These are phyloP conservation scores for Bombus polaris DNA, from an alignment of 1,140 invertebrate genomes.

Conservation along the genomic window DNA sequence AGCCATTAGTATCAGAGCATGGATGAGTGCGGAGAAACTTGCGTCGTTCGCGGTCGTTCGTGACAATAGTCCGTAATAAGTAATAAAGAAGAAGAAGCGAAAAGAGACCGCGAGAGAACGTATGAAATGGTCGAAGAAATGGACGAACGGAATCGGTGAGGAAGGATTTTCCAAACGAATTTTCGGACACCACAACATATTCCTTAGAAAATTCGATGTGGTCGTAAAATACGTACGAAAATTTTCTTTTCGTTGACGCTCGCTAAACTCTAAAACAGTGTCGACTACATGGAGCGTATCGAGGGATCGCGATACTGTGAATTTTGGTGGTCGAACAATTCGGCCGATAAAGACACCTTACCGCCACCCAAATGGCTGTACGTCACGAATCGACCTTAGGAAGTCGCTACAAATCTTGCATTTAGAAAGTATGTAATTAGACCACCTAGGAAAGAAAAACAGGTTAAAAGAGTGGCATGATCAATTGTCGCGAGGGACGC, in stretches of 20 bases:
- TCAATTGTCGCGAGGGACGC: constrained; percentile 23
- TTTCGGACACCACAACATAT: background rate
- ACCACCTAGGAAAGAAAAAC: constrained; percentile 18
- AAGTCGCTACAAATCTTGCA: constrained; percentile 36
- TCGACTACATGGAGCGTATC: background rate
- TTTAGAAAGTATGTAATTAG: constrained; percentile 37
- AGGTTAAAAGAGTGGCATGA: background rate
- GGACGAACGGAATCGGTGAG: background rate
- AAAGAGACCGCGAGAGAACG: background rate
- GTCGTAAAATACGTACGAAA: background rate
- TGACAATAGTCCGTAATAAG: no score
- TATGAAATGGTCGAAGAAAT: background rate
- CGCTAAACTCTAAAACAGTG: background rate
- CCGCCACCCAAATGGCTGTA: background rate
- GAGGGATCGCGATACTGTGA: background rate
- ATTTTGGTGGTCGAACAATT: background rate
- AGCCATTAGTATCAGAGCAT: background rate
- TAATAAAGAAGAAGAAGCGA: no score
- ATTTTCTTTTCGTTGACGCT: background rate
- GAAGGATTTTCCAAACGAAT: background rate
- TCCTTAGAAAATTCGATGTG: background rate
- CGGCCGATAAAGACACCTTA: background rate
- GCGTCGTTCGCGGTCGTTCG: background rate
- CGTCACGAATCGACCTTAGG: constrained; percentile 59
- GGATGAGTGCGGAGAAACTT: background rate